A percentile compares a stretch with the other conserved stretches of the same genome.
These are phyloP conservation scores for Mustelus asterias DNA, from an alignment of 2,113 vertebrate species.

Conservation along the genomic window DNA sequence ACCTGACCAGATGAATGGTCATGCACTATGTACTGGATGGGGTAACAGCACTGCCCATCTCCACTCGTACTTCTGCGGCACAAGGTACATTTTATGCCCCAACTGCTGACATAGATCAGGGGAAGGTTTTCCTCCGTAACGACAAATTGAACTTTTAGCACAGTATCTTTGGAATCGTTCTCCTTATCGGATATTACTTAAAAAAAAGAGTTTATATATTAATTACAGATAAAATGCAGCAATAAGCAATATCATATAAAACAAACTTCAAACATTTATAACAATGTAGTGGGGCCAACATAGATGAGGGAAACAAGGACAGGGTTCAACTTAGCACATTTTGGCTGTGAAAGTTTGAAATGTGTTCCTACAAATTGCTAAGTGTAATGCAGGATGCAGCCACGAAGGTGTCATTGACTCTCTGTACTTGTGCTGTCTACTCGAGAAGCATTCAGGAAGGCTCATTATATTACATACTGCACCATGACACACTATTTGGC, in stretches of 20 bases:
- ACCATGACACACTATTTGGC: not conserved
- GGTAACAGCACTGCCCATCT: not conserved
- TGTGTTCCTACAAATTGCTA: not conserved
- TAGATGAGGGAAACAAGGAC: not conserved
- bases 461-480: slow-evolving; percentile 6
- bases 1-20: not conserved
- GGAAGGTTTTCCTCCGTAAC: not conserved
- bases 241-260: not conserved
- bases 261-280: not conserved
- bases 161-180: not conserved
- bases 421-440: not conserved
- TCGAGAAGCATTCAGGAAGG: not conserved
- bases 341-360: not conserved
- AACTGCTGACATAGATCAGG: not conserved
- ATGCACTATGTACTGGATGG: not conserved
- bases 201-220: not conserved
- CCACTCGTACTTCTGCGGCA: not conserved
- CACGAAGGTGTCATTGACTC: not conserved
- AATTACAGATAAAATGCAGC: not conserved
- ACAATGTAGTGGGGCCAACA: not conserved
- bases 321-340: not conserved
- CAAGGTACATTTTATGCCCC: not conserved
- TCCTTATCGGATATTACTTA: not conserved
- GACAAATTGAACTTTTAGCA: not conserved
- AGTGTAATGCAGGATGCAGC: not conserved